Percentiles rank a stretch among this genome's conserved stretches.
Evolutionary conservation across 2,888 invertebrate genomes (phyloP).

Genomic region (Drosophila anceps): DNA sequence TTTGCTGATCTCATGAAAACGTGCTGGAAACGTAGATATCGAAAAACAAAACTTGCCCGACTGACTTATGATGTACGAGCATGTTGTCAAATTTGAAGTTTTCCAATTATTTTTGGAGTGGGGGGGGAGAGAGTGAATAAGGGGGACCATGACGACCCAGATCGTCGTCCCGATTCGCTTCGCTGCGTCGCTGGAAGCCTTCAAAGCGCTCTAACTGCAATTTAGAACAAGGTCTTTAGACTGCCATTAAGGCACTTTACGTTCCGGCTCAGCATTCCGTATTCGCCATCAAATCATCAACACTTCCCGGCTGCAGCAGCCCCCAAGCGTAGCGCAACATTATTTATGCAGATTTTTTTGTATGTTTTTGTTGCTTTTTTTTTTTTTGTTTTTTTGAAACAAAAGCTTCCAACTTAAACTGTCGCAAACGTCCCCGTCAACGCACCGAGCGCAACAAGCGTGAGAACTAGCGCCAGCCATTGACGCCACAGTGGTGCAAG

Average conservation of each 20-base stretch:
- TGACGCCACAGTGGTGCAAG: conserved; percentile 50
- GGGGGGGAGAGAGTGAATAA: not conserved
- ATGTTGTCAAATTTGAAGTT: conserved; percentile 7
- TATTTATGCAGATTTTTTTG: conserved; percentile 73
- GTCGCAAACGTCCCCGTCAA: conserved; percentile 63
- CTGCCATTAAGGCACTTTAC: conserved; percentile 64
- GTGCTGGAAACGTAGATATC: not conserved
- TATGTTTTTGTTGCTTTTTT: not conserved
- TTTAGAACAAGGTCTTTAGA: conserved; percentile 66
- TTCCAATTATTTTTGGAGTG: not conserved
- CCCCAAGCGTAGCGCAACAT: conserved; percentile 70
- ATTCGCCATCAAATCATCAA: conserved; percentile 75
- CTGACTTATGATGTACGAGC: not conserved
- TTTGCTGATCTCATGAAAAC: not conserved
- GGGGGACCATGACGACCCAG: conserved; percentile 3
- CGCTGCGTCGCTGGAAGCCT: conserved; percentile 48
- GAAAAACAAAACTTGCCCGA: not conserved
- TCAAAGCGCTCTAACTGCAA: conserved; percentile 51
- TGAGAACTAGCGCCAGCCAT: conserved; percentile 72
- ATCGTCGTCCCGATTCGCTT: conserved; percentile 34
- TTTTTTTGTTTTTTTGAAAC: conserved; percentile 36
- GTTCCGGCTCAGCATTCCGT: conserved; percentile 57
- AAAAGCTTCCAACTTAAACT: conserved; percentile 69
- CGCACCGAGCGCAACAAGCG: conserved; percentile 73
- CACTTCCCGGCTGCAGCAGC: conserved; percentile 62